Base-by-base conservation (phyloP, 2,888 invertebrate species). In the Agrilus mali region DNA sequence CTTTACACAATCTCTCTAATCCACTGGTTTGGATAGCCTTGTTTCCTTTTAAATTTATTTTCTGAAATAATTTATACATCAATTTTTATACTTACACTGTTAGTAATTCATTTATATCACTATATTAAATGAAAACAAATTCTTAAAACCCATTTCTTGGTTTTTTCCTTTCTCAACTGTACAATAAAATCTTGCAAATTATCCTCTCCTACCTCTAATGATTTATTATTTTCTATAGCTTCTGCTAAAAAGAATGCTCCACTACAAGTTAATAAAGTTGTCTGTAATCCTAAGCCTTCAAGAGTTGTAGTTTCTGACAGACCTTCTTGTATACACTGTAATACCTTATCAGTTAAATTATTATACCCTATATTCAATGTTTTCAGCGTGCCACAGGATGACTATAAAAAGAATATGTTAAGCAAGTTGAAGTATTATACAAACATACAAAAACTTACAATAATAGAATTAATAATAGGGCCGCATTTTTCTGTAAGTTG, bases 21-120 rank as follows among this genome's bases (percentile, higher is more conserved):
- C 63, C 62, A 34, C 53, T 49, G 12, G 57, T 52, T 53, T 62
- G 62, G 44, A 65, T 61, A 10, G 61, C 65, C 48, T 64, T 64
- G 42, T 65, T 65, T 14, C 64, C 63, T 51, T 60, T 62, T 15
- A 65, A 46, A 50, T 64, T 65, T 5, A 64, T 56, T 58, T 64
- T 61, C 63, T 64, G 46, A 38, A 57, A 55, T 22, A 16, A 36
- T 20, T 20, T 20, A 42, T 36, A 32, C 20, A 22, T 13, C 14
- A 41, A 36, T 41, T 40, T 38, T 12, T 41, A 33, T 39, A 31
- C 36, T n/a, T 31, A 4, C 31, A 27, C n/a, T n/a, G 40, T 16
- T 22, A 38, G 4, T 36, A 37, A 41, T n/a, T 22, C 20, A 7
- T 36, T 36, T n/a, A 6, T 41, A 20, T n/a, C 10, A 12, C 14